Evolutionary conservation across 2,113 vertebrate genomes (phyloP).

Genomic region (Athene cunicularia): DNA sequence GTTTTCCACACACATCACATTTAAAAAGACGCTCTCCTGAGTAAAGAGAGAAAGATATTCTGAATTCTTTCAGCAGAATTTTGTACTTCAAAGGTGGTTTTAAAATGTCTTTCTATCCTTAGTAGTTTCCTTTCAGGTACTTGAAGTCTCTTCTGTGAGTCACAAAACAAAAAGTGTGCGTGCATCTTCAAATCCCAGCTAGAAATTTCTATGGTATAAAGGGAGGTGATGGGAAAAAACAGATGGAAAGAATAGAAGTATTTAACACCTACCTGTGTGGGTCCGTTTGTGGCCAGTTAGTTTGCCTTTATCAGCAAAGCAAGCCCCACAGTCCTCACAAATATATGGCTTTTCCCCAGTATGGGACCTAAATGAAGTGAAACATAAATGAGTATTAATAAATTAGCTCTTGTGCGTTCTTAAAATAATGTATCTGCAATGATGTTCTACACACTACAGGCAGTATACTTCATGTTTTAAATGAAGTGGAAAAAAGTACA

Average conservation of each 20-base stretch:
- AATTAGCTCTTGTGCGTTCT: not conserved
- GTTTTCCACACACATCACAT: slow-evolving; percentile 70
- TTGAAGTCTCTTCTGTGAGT: not conserved
- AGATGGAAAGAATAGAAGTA: not conserved
- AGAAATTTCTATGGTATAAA: not conserved
- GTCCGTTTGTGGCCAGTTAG: slow-evolving; percentile 71
- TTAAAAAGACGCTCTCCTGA: slow-evolving; percentile 70
- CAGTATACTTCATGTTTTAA: not conserved
- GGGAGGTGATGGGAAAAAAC: not conserved
- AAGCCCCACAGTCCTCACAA: slow-evolving; percentile 72
- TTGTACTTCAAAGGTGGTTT: not conserved
- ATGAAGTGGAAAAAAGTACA: not conserved
- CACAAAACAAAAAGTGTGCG: fast-evolving
- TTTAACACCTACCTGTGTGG: slow-evolving; percentile 65
- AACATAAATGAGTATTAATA: not conserved
- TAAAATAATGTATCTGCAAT: not conserved
- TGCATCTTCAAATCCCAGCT: not conserved
- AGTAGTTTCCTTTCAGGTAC: not conserved
- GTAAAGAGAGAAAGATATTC: not conserved
- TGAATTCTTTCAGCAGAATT: not conserved
- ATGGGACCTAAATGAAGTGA: slow-evolving; percentile 48
- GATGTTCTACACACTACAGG: fast-evolving
- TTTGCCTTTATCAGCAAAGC: slow-evolving; percentile 68
- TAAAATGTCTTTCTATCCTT: not conserved
- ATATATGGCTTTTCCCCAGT: slow-evolving; percentile 74